These are phyloP conservation scores for Columba janthina DNA, from an alignment of 2,113 vertebrate genomes.

Conservation along the genomic window DNA sequence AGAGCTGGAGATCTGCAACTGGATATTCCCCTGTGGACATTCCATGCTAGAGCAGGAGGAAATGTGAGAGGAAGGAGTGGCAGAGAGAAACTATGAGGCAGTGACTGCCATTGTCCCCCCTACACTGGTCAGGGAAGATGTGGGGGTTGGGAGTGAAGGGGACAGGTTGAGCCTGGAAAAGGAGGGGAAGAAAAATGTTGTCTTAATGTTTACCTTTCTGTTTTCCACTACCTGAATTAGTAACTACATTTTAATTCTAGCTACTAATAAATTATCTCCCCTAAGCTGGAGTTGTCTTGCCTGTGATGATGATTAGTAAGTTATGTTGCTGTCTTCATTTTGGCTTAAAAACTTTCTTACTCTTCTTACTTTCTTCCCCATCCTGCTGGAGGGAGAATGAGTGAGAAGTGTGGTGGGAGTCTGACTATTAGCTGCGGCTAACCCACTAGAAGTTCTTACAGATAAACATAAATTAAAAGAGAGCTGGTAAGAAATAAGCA, in stretches of 20 bases:
- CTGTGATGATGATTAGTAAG: background rate
- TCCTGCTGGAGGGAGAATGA: background rate
- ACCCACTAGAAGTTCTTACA: background rate
- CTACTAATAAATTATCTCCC: background rate
- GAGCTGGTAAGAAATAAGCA: background rate
- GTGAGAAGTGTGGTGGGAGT: background rate
- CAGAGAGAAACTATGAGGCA: background rate
- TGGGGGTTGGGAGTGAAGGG: background rate
- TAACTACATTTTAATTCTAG: background rate
- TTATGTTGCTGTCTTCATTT: background rate
- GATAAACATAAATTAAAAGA: background rate
- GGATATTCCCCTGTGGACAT: background rate
- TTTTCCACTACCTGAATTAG: too few relatives aligned
- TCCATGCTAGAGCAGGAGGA: fast-evolving
- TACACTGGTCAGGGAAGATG: background rate
- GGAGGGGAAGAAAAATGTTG: background rate
- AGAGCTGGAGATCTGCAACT: fast-evolving
- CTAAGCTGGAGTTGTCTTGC: background rate
- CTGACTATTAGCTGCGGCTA: background rate
- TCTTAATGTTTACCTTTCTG: too few relatives aligned
- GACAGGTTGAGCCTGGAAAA: background rate
- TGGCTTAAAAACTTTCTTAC: background rate
- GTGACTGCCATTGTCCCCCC: background rate
- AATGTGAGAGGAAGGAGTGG: background rate
- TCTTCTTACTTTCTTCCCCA: background rate